Evolutionary conservation across 2,797 vertebrate species (phyloP), one percentile per base, ranked within the genome.

Genomic region (Danio kyathit): DNA sequence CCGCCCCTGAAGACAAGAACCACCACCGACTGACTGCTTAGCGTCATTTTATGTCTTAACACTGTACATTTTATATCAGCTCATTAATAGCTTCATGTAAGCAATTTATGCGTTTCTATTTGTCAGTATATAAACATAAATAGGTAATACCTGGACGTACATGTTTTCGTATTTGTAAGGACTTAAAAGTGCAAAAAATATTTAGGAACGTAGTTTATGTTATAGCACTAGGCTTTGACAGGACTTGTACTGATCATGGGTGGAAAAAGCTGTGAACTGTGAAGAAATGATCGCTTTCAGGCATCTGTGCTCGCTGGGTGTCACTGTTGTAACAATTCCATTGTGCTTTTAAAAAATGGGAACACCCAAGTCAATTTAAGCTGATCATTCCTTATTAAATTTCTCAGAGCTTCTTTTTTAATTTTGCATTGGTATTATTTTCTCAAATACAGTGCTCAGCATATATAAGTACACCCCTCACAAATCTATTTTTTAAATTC

Each of bases 251-350:
- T 46, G 70, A 7, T 12, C 29, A 78, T 2, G 6, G 12, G 9
- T 67, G 41, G 8, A 12, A 61, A n/a, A 63, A 5, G 38, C n/a
- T 19, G 13, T 52, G 38, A 71, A 61, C 38, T 79, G 57, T 16
- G 5, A 57, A 46, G 2, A 41, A 65, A 64, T 19, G 12, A 7
- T 87, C 78, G 10, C n/a, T 29, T 19, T 70, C 4, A 29, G 21
- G 52, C 40, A 57, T 21, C 4, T 71, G 76, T 86, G 82, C 88
- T 90, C 92, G 60, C 91, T 93, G 91, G 93, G 93, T 91, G 92
- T 94, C 93, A 93, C 89, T 93, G 54, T 93, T 92, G 93, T 83
- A 87, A 89, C 91, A 77, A 63, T 17, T 85, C 83, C 49, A 74
- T 82, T 80, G 56, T 78, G 75, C 40, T 16, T 66, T 11, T 44